Percentiles rank a stretch among this genome's conserved stretches.
These are phyloP conservation scores for Pangasius macronema DNA, from an alignment of 2,797 vertebrate species.

Conservation along the genomic window DNA sequence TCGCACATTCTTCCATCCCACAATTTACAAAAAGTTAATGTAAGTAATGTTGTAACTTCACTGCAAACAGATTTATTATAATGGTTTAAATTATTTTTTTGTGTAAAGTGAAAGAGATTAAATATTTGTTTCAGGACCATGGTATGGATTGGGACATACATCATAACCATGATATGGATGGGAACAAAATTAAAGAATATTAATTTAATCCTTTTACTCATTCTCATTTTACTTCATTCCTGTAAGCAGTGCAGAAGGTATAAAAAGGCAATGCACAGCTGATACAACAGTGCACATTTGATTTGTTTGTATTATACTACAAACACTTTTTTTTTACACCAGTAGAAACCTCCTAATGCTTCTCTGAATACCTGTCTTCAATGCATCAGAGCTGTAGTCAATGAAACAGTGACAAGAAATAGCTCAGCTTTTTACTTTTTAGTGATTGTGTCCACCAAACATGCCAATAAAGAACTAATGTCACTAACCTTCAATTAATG, in stretches of 20 bases:
- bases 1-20: constrained; percentile 43
- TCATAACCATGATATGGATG: not conserved
- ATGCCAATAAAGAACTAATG: not conserved
- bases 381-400: not conserved
- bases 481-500: too few species aligned
- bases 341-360: not conserved
- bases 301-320: not conserved
- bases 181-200: constrained; percentile 31
- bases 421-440: not conserved
- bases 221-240: not conserved
- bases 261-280: not conserved
- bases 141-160: constrained; percentile 22
- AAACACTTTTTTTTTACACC: not conserved
- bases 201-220: not conserved
- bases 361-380: not conserved
- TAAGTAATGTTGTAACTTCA: constrained; percentile 75
- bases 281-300: not conserved
- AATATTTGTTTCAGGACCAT: constrained; percentile 41
- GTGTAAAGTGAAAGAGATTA: constrained; percentile 37
- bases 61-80: constrained; percentile 76
- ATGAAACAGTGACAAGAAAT: too few species aligned
- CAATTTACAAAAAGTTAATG: too few species aligned
- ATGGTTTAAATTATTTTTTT: constrained; percentile 70
- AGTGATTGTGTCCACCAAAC: not conserved
- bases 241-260: not conserved